phyloP scores from a whole-genome alignment of 2,113 vertebrate genomes.

The Triplophysa rosa region DNA sequence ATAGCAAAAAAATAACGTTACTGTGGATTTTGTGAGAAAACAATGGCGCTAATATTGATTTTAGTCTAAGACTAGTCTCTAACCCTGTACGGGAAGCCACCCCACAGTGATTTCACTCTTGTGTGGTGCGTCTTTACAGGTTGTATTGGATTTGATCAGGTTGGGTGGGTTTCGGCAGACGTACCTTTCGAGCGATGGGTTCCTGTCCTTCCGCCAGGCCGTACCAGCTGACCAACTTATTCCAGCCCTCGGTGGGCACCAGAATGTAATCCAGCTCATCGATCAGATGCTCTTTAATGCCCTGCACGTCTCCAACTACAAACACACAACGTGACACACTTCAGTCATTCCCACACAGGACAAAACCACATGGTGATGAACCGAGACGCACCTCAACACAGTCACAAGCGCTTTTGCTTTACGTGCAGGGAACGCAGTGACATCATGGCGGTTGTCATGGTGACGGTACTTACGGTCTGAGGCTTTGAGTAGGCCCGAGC shows the following conservation, averaged over 20 bases:
- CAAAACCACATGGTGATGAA: not conserved
- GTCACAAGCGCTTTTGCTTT: too few species aligned
- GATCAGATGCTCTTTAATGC: slow-evolving; percentile 97
- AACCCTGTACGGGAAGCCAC: too few species aligned
- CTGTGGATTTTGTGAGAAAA: too few species aligned
- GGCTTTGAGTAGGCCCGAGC: slow-evolving; percentile 93
- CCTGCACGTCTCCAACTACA: slow-evolving; percentile 90
- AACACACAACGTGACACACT: not conserved
- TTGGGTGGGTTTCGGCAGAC: too few species aligned
- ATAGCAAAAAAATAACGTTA: too few species aligned
- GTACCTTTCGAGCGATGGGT: slow-evolving; percentile 89
- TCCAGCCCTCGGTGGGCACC: slow-evolving; percentile 97
- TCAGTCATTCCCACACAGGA: not conserved
- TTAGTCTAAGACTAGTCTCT: too few species aligned
- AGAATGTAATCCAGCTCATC: slow-evolving; percentile 98
- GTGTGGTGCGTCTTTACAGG: too few species aligned
- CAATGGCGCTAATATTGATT: too few species aligned
- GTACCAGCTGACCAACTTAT: slow-evolving; percentile 98
- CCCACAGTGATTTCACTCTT: too few species aligned
- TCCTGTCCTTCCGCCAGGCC: slow-evolving; percentile 88
- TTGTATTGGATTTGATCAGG: too few species aligned
- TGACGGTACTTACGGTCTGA: too few species aligned
- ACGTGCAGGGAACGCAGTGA: not conserved
- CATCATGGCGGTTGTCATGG: too few species aligned
- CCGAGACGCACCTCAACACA: not conserved